phyloP scores from a whole-genome alignment of 2,113 vertebrate genomes.

The Lasiurus borealis region DNA sequence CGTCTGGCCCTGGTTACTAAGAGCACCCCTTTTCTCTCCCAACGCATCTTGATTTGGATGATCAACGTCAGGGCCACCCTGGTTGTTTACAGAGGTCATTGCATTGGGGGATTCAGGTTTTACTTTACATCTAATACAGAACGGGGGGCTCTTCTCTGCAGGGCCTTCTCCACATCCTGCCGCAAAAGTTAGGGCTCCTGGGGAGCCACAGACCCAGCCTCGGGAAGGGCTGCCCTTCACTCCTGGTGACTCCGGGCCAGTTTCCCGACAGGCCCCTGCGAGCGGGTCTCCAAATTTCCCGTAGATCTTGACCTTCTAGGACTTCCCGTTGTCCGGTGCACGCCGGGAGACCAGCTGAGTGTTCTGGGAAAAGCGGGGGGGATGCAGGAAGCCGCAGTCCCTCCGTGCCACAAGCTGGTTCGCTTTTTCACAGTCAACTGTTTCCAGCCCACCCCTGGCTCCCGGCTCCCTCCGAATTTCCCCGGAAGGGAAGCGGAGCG shows the following conservation, averaged over 20 bases:
- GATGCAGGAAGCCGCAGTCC: neutral
- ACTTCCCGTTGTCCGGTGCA: neutral
- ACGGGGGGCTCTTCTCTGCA: neutral
- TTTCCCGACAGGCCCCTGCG: neutral
- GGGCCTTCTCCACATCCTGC: neutral
- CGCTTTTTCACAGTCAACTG: neutral
- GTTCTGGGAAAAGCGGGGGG: neutral
- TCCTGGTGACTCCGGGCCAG: neutral
- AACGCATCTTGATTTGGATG: neutral
- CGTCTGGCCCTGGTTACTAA: neutral
- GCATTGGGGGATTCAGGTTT: neutral
- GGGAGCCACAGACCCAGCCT: neutral
- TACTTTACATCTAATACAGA: neutral
- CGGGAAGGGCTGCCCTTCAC: neutral
- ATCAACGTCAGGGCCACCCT: neutral
- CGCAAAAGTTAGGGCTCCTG: neutral
- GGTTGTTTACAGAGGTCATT: neutral
- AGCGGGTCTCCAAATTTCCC: neutral
- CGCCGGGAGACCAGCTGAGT: neutral
- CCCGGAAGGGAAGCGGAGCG: neutral
- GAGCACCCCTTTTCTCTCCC: neutral
- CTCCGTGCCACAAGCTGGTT: neutral
- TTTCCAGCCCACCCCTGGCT: neutral
- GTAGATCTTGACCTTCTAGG: neutral
- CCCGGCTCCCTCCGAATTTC: neutral